Conservation (phyloP, 2,797 vertebrate species). For the Spea hammondii region DNA sequence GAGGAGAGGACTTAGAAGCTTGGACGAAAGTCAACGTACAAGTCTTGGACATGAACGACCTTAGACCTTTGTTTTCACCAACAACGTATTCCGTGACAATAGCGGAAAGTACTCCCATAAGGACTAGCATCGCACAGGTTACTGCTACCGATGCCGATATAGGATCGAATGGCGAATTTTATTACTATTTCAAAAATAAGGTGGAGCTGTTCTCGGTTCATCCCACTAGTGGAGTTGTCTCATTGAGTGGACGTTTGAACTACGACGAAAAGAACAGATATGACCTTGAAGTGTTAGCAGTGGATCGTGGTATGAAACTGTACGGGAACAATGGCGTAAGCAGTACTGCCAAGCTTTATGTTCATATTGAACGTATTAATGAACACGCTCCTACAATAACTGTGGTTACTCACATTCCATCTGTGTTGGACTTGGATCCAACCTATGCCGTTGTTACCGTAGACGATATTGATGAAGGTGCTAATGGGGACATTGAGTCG, state of each 20-base stretch:
- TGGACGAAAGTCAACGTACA: conserved; percentile 95
- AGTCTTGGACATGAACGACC: conserved; percentile 97
- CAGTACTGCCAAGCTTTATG: conserved; percentile 94
- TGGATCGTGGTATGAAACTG: conserved; percentile 96
- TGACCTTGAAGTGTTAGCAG: conserved; percentile 90
- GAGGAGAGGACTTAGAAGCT: conserved; percentile 88
- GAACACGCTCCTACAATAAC: conserved; percentile 82
- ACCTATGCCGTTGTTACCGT: conserved; percentile 82
- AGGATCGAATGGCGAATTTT: conserved; percentile 97
- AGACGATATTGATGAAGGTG: conserved; percentile 85
- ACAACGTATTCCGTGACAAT: conserved; percentile 95
- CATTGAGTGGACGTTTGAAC: conserved; percentile 86
- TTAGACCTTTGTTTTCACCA: conserved; percentile 94
- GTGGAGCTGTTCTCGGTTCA: conserved; percentile 93
- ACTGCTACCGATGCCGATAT: conserved; percentile 96
- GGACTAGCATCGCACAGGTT: conserved; percentile 96
- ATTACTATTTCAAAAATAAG: conserved; percentile 96
- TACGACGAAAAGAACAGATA: conserved; percentile 84
- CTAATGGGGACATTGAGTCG: conserved; percentile 90
- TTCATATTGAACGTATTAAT: conserved; percentile 91
- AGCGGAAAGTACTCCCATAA: conserved; percentile 90
- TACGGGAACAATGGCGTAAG: conserved; percentile 96
- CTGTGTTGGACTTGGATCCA: conserved; percentile 75
- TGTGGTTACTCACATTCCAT: conserved; percentile 77
- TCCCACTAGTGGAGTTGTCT: conserved; percentile 93